These are phyloP conservation scores for Tenrec ecaudatus DNA, from an alignment of 2,113 vertebrate genomes.

Conservation along the genomic window DNA sequence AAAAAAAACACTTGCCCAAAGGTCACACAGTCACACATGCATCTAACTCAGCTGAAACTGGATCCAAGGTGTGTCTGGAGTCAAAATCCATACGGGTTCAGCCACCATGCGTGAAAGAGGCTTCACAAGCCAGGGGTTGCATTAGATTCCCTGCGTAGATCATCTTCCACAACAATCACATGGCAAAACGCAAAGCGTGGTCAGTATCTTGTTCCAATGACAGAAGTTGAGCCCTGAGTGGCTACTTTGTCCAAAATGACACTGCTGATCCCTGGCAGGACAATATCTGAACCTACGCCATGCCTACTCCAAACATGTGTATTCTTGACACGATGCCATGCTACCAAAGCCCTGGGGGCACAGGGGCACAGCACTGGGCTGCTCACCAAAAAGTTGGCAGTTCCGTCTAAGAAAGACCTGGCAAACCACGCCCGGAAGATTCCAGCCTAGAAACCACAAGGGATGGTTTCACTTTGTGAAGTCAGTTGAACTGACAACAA, in stretches of 20 bases:
- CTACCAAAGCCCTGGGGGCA: background rate
- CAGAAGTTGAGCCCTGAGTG: background rate
- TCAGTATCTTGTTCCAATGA: background rate
- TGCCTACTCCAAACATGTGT: background rate
- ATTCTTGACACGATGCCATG: background rate
- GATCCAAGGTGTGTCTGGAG: background rate
- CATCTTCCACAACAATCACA: background rate
- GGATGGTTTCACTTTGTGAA: background rate
- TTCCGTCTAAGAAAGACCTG: background rate
- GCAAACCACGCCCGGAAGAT: background rate
- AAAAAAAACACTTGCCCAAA: background rate
- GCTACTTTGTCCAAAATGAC: background rate
- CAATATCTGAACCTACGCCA: conserved; percentile 46
- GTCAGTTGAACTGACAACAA: background rate
- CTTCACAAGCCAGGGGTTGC: background rate
- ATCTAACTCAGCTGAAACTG: background rate
- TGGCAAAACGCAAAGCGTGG: background rate
- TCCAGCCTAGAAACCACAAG: background rate
- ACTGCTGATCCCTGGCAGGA: fast-evolving
- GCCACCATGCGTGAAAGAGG: background rate
- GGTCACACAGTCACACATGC: background rate
- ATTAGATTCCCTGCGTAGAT: background rate
- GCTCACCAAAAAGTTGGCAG: background rate
- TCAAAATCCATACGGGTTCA: background rate
- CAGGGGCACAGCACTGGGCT: background rate